A percentile compares a stretch with the other conserved stretches of the same genome.
phyloP scores from a whole-genome alignment of 2,797 vertebrate species.

The Parotocinclus haroldoi region DNA sequence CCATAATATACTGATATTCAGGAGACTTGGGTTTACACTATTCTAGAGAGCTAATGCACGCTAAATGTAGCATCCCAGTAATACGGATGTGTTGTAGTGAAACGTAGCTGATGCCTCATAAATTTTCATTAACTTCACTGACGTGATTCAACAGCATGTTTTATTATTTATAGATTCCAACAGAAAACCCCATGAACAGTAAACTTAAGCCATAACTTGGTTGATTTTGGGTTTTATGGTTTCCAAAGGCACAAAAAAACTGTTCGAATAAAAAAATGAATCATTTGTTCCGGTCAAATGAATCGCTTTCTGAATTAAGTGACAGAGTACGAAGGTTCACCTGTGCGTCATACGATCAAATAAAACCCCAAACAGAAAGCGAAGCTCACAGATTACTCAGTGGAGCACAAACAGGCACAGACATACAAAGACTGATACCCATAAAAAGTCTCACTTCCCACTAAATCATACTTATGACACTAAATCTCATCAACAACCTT shows the following conservation, averaged over 20 bases:
- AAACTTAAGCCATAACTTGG: not conserved
- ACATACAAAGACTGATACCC: conserved; percentile 54
- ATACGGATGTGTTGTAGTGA: conserved; percentile 11
- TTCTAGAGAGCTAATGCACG: not conserved
- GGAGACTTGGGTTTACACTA: conserved; percentile 7
- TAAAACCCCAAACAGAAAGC: not conserved
- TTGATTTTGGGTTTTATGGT: not conserved
- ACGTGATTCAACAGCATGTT: conserved; percentile 8
- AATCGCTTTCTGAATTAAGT: not conserved
- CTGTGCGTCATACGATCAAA: too few relatives aligned
- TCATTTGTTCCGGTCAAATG: not conserved
- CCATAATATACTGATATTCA: not conserved
- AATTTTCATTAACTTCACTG: conserved; percentile 24
- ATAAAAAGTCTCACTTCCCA: conserved; percentile 56
- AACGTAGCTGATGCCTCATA: conserved; percentile 14
- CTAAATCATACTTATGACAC: conserved; percentile 47
- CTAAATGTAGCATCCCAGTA: conserved; percentile 20
- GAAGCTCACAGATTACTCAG: not conserved
- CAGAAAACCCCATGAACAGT: conserved; percentile 6
- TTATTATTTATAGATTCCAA: conserved; percentile 21
- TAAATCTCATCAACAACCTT: conserved; percentile 42
- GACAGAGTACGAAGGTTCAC: not conserved
- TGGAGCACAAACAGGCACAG: conserved; percentile 42
- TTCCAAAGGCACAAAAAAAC: not conserved
- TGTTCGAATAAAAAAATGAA: conserved; percentile 5